Evolutionary conservation across 2,113 vertebrate species (phyloP), one percentile per base, ranked within the genome.

Genomic region (Microcebus ravelobensis): DNA sequence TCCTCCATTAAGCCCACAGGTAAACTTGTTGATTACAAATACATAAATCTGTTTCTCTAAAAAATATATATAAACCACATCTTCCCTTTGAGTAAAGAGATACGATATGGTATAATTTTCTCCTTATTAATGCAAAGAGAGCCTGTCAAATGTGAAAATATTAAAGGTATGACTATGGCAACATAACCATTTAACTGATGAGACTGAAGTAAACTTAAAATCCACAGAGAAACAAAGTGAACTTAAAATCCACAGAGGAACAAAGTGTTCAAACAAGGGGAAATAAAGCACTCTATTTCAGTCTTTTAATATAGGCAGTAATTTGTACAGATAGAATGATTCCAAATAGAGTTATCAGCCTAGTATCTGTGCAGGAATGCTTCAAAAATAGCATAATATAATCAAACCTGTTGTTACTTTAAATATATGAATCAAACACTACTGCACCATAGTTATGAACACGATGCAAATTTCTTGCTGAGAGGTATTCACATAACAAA

Each of bases 341-440:
- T n/a, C 25, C 23, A 87, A 81, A 52, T 73, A 83, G 80, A 91
- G 59, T 89, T 94, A 94, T 68, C 63, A 73, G 55, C 45, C 48
- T 95, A 81, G 71, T 91, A 79, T 61, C 20, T 91, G 8, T 31
- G 45, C 14, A 77, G 57, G 48, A 97, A 73, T 68, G 36, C 52
- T 95, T 96, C 79, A 86, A 76, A 94, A 63, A 83, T 63, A 93
- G 85, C 42, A 57, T 70, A 39, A 55, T 74, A 45, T 5, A 87
- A 88, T 90, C 61, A 96, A 92, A 76, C 59, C 45, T 87, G 67
- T 57, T 96, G 45, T 92, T 97, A 82, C 87, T 87, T 94, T 82
- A 92, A 84, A 74, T 83, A 52, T 42, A 55, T 70, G 84, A 91
- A 94, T 88, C 59, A 77, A 95, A 96, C 11, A 27, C 18, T 68